Conservation (phyloP, 2,888 invertebrate genomes). For the Cheilosia vernalis region DNA sequence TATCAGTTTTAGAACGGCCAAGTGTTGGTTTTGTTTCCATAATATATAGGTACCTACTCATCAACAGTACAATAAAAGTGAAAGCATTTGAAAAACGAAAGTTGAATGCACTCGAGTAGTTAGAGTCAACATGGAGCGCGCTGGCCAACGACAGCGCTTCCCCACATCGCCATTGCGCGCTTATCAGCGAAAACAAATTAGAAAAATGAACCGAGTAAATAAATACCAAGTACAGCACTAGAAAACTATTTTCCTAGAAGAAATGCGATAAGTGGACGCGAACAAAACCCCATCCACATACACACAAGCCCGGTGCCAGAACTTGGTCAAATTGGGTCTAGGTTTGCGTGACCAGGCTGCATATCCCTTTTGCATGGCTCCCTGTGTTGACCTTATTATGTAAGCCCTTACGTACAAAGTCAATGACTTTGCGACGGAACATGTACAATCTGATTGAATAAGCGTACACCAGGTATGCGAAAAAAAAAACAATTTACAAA, state of each 20-base stretch:
- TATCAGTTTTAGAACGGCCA: constrained; percentile 56
- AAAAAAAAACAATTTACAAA: constrained; percentile 20
- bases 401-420: constrained; percentile 56
- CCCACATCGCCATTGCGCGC: constrained; percentile 21
- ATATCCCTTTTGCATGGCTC: constrained; percentile 50
- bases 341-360: constrained; percentile 68
- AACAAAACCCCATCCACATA: neutral
- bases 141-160: constrained; percentile 27
- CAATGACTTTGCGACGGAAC: constrained; percentile 54
- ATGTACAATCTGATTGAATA: constrained; percentile 23
- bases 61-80: constrained; percentile 56
- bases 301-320: neutral
- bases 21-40: neutral
- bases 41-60: constrained; percentile 2
- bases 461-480: constrained; percentile 50
- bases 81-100: constrained; percentile 70
- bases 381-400: constrained; percentile 68
- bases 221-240: neutral
- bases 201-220: constrained; percentile 40
- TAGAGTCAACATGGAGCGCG: constrained; percentile 51
- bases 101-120: constrained; percentile 72
- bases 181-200: constrained; percentile 66
- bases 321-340: constrained; percentile 61
- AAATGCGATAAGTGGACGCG: constrained; percentile 9
- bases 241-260: constrained; percentile 12